A percentile compares a stretch with the other conserved stretches of the same genome.
These are phyloP conservation scores for Merodon equestris DNA, from an alignment of 2,888 invertebrate genomes.

Conservation along the genomic window DNA sequence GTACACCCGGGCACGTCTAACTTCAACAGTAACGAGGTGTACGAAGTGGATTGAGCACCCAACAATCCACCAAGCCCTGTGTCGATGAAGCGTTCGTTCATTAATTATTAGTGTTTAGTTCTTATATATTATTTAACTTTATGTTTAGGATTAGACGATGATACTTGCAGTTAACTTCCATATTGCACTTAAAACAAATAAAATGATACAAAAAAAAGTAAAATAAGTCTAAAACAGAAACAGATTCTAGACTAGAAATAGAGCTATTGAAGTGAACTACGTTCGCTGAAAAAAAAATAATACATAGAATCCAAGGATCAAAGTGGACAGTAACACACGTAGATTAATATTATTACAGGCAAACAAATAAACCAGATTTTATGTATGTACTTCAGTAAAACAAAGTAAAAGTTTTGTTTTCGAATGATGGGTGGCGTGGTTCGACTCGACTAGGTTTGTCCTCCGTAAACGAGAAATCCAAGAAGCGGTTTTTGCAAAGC, in stretches of 20 bases:
- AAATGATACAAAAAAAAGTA: conserved; percentile 1
- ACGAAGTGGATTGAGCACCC: conserved; percentile 57
- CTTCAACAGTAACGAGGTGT: conserved; percentile 59
- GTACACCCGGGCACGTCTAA: conserved; percentile 54
- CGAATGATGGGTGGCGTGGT: background rate
- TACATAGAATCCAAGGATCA: too few species aligned
- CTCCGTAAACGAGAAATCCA: too few species aligned
- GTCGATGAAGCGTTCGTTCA: too few species aligned
- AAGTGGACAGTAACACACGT: background rate
- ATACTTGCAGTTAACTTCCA: conserved; percentile 31
- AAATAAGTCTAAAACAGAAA: background rate
- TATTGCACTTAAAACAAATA: conserved; percentile 19
- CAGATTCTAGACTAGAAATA: too few species aligned
- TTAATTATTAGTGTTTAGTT: too few species aligned
- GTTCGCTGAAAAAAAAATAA: too few species aligned
- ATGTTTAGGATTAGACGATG: conserved; percentile 24
- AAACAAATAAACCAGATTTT: conserved; percentile 10
- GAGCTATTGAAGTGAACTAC: too few species aligned
- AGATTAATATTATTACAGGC: conserved; percentile 16
- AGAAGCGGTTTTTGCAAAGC: too few species aligned
- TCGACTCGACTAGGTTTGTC: too few species aligned
- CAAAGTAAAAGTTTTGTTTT: background rate
- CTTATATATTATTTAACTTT: conserved; percentile 24
- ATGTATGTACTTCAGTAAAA: conserved; percentile 10
- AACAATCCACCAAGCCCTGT: too few species aligned